A percentile compares a stretch with the other conserved stretches of the same genome.
Conservation (phyloP, 2,113 vertebrate species). For the Macrotis lagotis region DNA sequence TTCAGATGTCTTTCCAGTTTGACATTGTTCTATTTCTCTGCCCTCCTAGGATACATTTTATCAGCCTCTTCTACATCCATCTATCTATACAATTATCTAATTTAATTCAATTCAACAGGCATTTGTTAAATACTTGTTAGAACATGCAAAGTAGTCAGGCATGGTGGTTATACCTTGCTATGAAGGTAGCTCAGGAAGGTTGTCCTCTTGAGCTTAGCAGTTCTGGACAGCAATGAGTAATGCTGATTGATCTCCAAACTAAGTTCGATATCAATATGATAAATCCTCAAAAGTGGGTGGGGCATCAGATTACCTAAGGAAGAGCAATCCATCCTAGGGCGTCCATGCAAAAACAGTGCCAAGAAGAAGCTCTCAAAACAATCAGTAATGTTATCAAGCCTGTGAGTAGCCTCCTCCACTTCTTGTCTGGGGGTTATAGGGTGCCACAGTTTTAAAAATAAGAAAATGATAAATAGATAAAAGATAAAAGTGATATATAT, state of each 20-base stretch:
- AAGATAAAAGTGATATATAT: neutral
- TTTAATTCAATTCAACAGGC: neutral
- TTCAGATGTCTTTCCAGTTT: neutral
- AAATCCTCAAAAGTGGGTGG: neutral
- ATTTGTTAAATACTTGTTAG: neutral
- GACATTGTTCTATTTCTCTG: neutral
- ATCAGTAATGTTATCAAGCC: neutral
- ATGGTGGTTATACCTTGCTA: neutral
- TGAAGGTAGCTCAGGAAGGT: neutral
- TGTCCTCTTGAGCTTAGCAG: neutral
- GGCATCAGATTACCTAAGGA: neutral
- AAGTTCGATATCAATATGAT: neutral
- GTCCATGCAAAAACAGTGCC: neutral
- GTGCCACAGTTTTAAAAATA: neutral
- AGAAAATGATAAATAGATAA: neutral
- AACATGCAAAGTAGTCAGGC: neutral
- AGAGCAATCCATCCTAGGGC: neutral
- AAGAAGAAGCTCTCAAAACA: neutral
- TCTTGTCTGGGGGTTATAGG: neutral
- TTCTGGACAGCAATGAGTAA: neutral
- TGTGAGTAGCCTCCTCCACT: neutral
- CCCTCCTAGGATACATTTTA: neutral
- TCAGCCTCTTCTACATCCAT: neutral
- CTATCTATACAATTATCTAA: neutral
- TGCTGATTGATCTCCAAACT: neutral